These are phyloP conservation scores for Holacanthus passer DNA, from an alignment of 2,113 vertebrate genomes.

Conservation along the genomic window DNA sequence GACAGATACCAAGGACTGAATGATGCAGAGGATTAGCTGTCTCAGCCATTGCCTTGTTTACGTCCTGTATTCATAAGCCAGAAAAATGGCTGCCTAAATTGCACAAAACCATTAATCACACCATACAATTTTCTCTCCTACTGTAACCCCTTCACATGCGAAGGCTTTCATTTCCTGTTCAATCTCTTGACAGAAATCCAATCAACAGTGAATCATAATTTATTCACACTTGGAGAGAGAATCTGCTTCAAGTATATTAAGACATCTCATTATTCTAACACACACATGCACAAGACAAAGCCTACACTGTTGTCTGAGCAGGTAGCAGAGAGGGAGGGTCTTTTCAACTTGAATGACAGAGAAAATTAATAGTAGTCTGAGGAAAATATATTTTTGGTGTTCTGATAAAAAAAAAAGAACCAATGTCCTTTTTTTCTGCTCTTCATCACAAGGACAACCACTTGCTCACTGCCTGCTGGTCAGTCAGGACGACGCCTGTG, in stretches of 20 bases:
- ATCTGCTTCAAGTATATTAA: constrained; percentile 66
- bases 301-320: constrained; percentile 18
- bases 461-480: neutral
- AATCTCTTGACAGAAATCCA: constrained; percentile 73
- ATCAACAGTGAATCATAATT: constrained; percentile 71
- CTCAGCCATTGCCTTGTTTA: constrained; percentile 67
- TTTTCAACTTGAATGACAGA: constrained; percentile 51
- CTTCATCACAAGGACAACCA: neutral
- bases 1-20: constrained; percentile 64
- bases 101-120: constrained; percentile 70
- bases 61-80: constrained; percentile 60
- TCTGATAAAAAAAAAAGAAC: neutral
- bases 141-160: constrained; percentile 50
- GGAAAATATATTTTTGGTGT: constrained; percentile 26
- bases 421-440: neutral
- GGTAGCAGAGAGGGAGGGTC: constrained; percentile 11
- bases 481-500: neutral
- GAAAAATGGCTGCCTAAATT: constrained; percentile 63
- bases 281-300: constrained; percentile 46
- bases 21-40: constrained; percentile 66
- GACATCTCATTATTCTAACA: constrained; percentile 69
- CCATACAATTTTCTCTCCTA: constrained; percentile 49
- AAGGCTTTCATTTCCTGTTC: constrained; percentile 74
- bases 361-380: constrained; percentile 21
- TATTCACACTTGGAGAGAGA: constrained; percentile 63